Base-by-base conservation (phyloP, 2,113 vertebrate species). In the Tinamus guttatus region DNA sequence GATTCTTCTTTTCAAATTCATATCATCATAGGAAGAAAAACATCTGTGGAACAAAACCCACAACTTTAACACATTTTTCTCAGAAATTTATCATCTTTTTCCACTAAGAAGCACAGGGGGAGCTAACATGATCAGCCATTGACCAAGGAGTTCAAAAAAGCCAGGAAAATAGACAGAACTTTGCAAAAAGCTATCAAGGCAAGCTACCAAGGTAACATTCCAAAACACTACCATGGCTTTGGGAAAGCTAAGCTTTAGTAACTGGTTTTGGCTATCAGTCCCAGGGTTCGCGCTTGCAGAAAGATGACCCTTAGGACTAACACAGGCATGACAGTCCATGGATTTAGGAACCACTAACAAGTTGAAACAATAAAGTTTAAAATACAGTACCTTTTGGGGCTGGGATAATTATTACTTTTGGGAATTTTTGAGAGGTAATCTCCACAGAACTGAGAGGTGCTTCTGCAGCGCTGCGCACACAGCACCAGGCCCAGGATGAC, bases 11-110 rank as follows among this genome's bases (percentile, higher is more conserved):
- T 98, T 99, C 90, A 99, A 98, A 98, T 98, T 99, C 99, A 99
- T 99, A 93, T 99, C 99, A 86, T 99, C 99, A 64, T 99, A 99
- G 43, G 99, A 99, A 43, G 99, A 99, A 94, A 99, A 99, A 97
- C 99, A 99, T 77, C 99, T 99, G 43, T 47, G 25, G 75, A 74
- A 87, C 24, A 86, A 92, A 81, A 86, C 28, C 74, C 56, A 63
- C 40, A 93, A 80, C 5, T 58, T 87, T 92, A 80, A 38, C 25
- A 30, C 1, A 2, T 30, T 85, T 88, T 83, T 74, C 59, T 88
- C 74, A 70, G 27, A 14, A 40, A 13, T 68, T 9, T 24, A 15
- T 80, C 64, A 85, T 4, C 16, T 70, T 83, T 81, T 78, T 60
- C 51, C 17, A 79, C 64, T 71, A 60, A 47, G 45, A 49, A 85